phyloP scores from a whole-genome alignment of 2,113 vertebrate genomes.

The Sciurus niger region DNA sequence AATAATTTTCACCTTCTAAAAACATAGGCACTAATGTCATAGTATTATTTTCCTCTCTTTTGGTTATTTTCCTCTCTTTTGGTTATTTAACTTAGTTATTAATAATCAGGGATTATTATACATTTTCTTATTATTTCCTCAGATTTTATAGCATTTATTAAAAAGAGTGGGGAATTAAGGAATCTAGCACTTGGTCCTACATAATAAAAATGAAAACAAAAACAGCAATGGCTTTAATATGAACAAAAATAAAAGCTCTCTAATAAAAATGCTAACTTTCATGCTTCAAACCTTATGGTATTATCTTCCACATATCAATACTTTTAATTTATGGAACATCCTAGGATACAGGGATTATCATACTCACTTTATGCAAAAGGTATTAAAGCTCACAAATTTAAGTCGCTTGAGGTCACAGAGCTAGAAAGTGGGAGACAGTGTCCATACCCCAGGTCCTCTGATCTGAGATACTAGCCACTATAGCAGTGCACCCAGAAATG shows the following conservation, averaged over 20 bases:
- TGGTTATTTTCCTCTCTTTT: background rate
- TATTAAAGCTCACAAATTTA: constrained; percentile 26
- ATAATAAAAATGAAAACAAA: constrained; percentile 17
- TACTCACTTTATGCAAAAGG: background rate
- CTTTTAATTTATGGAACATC: background rate
- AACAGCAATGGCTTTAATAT: background rate
- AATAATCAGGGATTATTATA: background rate
- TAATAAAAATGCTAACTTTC: background rate
- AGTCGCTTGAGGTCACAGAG: background rate
- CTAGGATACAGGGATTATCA: background rate
- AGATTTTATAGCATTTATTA: constrained; percentile 20
- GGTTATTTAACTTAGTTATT: constrained; percentile 33
- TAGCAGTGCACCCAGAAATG: background rate
- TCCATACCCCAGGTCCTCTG: background rate
- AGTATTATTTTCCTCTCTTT: too few species aligned
- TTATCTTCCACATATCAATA: background rate
- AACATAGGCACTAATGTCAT: background rate
- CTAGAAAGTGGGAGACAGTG: background rate
- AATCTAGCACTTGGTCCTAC: background rate
- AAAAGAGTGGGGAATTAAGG: background rate
- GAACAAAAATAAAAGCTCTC: constrained; percentile 26
- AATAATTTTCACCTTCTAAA: constrained; percentile 13
- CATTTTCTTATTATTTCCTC: background rate
- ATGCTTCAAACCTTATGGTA: background rate
- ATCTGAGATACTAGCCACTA: background rate